Conservation (phyloP, 2,113 vertebrate genomes). For the Leucoraja erinaceus region DNA sequence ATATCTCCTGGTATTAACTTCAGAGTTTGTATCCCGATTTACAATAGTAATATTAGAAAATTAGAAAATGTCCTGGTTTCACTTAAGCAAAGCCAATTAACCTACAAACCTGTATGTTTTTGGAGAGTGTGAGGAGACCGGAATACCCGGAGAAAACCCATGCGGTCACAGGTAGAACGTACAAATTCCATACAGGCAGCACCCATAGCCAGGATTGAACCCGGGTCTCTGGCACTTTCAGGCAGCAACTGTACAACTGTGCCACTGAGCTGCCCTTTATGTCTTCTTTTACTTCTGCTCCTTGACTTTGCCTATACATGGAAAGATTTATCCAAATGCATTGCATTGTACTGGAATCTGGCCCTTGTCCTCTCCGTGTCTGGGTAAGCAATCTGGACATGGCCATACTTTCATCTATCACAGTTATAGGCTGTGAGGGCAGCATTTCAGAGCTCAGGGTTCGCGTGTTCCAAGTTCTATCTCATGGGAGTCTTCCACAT, state of each 20-base stretch:
- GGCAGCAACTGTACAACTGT: no score
- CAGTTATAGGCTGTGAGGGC: slow-evolving; percentile 50
- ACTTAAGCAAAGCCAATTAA: neutral
- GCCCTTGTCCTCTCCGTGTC: slow-evolving; percentile 55
- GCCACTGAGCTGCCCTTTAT: no score
- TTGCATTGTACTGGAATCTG: neutral
- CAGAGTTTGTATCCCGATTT: neutral
- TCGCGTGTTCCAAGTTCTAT: slow-evolving; percentile 40
- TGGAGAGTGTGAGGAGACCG: no score
- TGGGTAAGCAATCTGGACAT: slow-evolving; percentile 58
- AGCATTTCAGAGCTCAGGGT: slow-evolving; percentile 46
- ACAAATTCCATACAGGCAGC: no score
- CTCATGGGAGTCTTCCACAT: slow-evolving; percentile 42
- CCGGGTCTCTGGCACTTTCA: no score
- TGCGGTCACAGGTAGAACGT: no score
- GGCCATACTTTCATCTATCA: slow-evolving; percentile 54
- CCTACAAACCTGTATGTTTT: no score
- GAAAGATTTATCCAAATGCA: neutral
- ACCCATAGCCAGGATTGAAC: no score
- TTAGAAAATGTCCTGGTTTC: neutral
- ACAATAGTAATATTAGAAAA: neutral
- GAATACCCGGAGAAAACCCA: no score
- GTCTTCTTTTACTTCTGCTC: neutral
- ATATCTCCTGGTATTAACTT: slow-evolving; percentile 5
- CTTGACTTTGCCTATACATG: no score